Percentiles rank a stretch among this genome's conserved stretches.
Evolutionary conservation across 1,140 invertebrate species (phyloP).

Genomic region (Macrostomum lignano): DNA sequence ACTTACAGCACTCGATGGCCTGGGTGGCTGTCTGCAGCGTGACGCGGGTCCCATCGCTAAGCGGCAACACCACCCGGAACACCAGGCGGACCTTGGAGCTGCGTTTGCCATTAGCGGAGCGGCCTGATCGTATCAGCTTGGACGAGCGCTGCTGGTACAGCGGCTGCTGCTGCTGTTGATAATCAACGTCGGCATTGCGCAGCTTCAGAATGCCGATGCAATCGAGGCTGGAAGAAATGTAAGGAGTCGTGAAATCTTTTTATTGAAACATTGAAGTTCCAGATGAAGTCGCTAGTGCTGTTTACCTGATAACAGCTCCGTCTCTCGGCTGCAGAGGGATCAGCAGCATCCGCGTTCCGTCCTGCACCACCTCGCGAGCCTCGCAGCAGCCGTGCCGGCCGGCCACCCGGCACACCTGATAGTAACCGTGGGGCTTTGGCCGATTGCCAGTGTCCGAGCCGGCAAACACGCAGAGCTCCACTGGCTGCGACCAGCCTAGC

Average conservation of each 20-base stretch:
- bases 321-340: too few species aligned
- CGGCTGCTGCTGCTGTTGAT: too few species aligned
- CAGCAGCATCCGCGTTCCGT: too few species aligned
- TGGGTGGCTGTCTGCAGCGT: slow-evolving; percentile 68
- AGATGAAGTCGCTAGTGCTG: too few species aligned
- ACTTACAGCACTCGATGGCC: slow-evolving; percentile 74
- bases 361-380: too few species aligned
- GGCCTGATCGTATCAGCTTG: too few species aligned
- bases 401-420: slow-evolving; percentile 67
- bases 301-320: too few species aligned
- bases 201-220: slow-evolving; percentile 48
- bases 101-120: too few species aligned
- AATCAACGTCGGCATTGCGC: slow-evolving; percentile 74
- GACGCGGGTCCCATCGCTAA: slow-evolving; percentile 42
- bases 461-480: slow-evolving; percentile 63
- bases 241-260: too few species aligned
- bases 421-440: slow-evolving; percentile 71
- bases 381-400: too few species aligned
- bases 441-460: slow-evolving; percentile 52
- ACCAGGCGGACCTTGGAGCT: slow-evolving; percentile 76
- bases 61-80: slow-evolving; percentile 45
- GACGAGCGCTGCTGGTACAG: slow-evolving; percentile 45
- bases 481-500: slow-evolving; percentile 50
- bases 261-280: too few species aligned
- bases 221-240: too few species aligned